These are phyloP conservation scores for Thecocarcelia acutangulata DNA, from an alignment of 2,888 invertebrate genomes.

Conservation along the genomic window DNA sequence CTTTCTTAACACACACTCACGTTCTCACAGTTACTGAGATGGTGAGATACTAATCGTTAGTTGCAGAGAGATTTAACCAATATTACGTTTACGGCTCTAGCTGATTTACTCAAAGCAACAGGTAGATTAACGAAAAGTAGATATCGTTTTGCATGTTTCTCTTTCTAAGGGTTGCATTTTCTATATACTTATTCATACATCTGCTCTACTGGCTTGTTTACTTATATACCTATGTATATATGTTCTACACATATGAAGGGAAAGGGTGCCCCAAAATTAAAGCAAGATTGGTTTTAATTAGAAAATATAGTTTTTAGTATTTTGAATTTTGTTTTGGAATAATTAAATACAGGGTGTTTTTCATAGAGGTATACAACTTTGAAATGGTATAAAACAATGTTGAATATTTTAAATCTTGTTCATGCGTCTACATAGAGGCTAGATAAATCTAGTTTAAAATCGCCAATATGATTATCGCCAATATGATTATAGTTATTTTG, in stretches of 20 bases:
- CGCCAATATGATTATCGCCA: no score
- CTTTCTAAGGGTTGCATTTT: slow-evolving; percentile 29
- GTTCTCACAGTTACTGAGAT: neutral
- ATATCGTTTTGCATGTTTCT: neutral
- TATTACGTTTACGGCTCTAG: neutral
- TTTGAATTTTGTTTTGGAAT: no score
- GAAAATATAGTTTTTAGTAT: no score
- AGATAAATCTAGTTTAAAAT: no score
- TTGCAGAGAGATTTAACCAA: slow-evolving; percentile 8
- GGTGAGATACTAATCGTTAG: neutral
- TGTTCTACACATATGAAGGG: neutral
- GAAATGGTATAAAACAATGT: no score
- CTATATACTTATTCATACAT: slow-evolving; percentile 19
- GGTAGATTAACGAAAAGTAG: slow-evolving; percentile 41
- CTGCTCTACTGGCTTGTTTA: neutral
- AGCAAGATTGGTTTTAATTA: no score
- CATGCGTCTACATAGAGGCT: no score
- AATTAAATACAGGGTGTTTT: no score
- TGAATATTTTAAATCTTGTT: no score
- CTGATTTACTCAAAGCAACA: slow-evolving; percentile 13
- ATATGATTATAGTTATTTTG: no score
- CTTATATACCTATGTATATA: neutral
- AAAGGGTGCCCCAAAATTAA: no score
- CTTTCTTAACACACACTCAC: slow-evolving; percentile 1
- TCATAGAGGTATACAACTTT: no score